A percentile compares a stretch with the other conserved stretches of the same genome.
phyloP scores from a whole-genome alignment of 2,113 vertebrate genomes.

The Gymnobelideus leadbeateri region DNA sequence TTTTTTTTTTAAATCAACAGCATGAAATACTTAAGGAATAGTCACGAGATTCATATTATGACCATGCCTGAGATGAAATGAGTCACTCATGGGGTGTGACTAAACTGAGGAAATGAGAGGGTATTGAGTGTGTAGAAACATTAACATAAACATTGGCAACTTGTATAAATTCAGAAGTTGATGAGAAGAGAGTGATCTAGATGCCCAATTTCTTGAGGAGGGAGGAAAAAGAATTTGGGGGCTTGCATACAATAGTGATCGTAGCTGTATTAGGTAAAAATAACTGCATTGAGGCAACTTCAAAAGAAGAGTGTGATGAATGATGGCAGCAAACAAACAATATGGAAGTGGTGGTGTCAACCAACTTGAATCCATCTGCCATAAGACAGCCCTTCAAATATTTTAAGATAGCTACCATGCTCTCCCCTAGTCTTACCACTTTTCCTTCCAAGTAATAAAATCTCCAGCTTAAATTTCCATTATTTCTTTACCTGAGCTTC shows the following conservation, averaged over 20 bases:
- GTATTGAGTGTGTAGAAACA: not conserved
- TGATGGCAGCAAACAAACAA: not conserved
- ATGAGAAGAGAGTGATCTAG: not conserved
- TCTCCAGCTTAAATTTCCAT: too few species aligned
- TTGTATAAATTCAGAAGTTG: not conserved
- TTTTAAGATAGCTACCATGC: not conserved
- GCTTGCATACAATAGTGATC: not conserved
- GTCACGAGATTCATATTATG: too few species aligned
- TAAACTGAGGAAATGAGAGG: not conserved
- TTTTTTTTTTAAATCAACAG: too few species aligned
- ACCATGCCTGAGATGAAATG: too few species aligned
- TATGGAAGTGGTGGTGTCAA: not conserved
- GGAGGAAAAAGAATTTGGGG: not conserved
- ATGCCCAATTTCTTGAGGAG: not conserved
- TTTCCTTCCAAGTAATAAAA: too few species aligned
- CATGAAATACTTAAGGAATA: too few species aligned
- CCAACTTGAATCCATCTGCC: not conserved
- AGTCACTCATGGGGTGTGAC: too few species aligned
- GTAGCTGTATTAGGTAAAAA: not conserved
- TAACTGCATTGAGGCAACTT: not conserved
- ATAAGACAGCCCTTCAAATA: not conserved
- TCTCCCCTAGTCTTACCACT: too few species aligned
- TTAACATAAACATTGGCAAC: not conserved
- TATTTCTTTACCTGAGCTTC: too few species aligned
- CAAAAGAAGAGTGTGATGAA: not conserved